These are phyloP conservation scores for Eretmochelys imbricata DNA, from an alignment of 2,113 vertebrate genomes.

Conservation along the genomic window DNA sequence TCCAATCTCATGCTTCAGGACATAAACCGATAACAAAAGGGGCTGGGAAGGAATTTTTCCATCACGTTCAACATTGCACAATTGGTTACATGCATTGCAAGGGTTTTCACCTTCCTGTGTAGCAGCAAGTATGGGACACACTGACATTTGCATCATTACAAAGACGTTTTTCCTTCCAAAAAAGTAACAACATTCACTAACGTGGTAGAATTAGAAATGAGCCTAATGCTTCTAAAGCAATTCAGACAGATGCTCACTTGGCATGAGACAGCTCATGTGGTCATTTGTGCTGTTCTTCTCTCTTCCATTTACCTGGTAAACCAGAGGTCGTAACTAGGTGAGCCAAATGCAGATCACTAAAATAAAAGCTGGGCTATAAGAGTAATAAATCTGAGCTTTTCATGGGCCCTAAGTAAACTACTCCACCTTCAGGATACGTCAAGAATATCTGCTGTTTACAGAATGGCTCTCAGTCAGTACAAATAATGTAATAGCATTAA, in stretches of 20 bases:
- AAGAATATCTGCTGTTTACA: fast-evolving
- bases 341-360: not conserved
- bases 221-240: not conserved
- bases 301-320: not conserved
- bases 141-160: not conserved
- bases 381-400: not conserved
- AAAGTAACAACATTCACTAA: not conserved
- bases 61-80: not conserved
- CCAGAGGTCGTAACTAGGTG: not conserved
- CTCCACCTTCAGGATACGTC: not conserved
- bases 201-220: not conserved
- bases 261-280: not conserved
- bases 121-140: fast-evolving
- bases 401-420: fast-evolving
- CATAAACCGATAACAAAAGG: not conserved
- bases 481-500: not conserved
- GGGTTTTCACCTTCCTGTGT: not conserved
- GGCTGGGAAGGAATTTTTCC: not conserved
- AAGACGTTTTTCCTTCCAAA: not conserved
- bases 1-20: not conserved
- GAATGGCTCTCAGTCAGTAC: not conserved
- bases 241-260: not conserved
- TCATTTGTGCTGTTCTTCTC: not conserved
- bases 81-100: not conserved
- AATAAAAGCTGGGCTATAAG: not conserved